A percentile compares a stretch with the other conserved stretches of the same genome.
Conservation (phyloP, 2,797 vertebrate species). For the Sebastes itinus region DNA sequence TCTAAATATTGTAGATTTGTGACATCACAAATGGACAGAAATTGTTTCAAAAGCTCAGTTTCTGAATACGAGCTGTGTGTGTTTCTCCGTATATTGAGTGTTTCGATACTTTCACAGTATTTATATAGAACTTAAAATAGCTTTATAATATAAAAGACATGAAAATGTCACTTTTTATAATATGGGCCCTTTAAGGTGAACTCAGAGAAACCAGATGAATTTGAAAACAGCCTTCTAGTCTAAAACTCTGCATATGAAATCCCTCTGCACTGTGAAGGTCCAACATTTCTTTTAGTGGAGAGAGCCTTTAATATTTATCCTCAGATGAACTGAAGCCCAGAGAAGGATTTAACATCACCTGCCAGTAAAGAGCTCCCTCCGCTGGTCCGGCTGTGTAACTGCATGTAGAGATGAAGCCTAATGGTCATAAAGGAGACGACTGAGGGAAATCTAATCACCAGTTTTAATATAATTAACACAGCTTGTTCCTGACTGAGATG, state of each 20-base stretch:
- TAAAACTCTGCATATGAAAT: not conserved
- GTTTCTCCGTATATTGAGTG: too few species aligned
- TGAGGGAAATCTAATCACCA: constrained; percentile 37
- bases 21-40: too few species aligned
- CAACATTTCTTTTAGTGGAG: not conserved
- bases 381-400: constrained; percentile 18
- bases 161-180: too few species aligned
- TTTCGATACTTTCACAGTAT: too few species aligned
- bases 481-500: constrained; percentile 40
- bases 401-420: not conserved
- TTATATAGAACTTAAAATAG: too few species aligned
- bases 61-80: too few species aligned
- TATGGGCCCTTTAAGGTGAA: too few species aligned
- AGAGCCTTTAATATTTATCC: not conserved
- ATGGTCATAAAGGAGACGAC: constrained; percentile 10
- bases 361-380: constrained; percentile 31
- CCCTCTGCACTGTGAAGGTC: not conserved
- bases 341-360: not conserved
- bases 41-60: too few species aligned
- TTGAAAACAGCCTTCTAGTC: too few species aligned
- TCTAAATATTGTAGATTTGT: too few species aligned
- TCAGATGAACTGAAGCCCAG: not conserved
- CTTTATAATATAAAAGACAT: too few species aligned
- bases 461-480: constrained; percentile 51
- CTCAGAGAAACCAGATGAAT: too few species aligned